Base-by-base conservation (phyloP, 2,797 vertebrate genomes). In the Pogoniulus pusillus region DNA sequence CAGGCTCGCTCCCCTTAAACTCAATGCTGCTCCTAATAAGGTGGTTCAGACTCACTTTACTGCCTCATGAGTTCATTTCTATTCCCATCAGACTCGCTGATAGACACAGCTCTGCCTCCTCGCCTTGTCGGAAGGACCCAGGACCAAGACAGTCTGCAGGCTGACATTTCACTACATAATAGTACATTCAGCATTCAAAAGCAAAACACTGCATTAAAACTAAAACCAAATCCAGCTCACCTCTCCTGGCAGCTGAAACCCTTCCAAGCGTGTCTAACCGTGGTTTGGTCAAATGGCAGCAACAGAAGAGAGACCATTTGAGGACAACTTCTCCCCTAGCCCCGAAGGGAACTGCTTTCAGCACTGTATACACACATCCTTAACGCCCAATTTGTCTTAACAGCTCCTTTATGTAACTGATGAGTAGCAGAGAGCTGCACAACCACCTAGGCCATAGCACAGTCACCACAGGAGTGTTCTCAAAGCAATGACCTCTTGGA, bases 261-360 rank as follows among this genome's bases (percentile, higher is more conserved):
- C 20, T 68, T 34, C 15, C 12, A 77, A 32, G 7, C 13, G 41
- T 29, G 68, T 70, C 63, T 65, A 22, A 41, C 24, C 22, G 22
- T 8, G 12, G 24, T 53, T 66, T 69, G 43, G 45, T 74, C 35
- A 22, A 80, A 65, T 6, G 54, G 1, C 6, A 45, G 29, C 69
- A 82, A 90, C 58, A 80, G 65, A 29, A 87, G 72, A 75, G 70
- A 63, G 34, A 78, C 0, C 4, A n/a, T 18, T 54, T 82, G 17
- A 77, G 55, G 19, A 82, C 84, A 75, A 71, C 77, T 60, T 79
- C 30, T 0, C 7, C 29, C 5, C 32, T 10, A 80, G 5, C 41
- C 78, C 91, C 43, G 19, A 89, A 85, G 82, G 71, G 39, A 93
- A 91, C 6, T 69, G 65, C 87, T 93, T 71, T 35, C 90, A 91